Base-by-base conservation (phyloP, 2,888 invertebrate species). In the Erebia palarica region DNA sequence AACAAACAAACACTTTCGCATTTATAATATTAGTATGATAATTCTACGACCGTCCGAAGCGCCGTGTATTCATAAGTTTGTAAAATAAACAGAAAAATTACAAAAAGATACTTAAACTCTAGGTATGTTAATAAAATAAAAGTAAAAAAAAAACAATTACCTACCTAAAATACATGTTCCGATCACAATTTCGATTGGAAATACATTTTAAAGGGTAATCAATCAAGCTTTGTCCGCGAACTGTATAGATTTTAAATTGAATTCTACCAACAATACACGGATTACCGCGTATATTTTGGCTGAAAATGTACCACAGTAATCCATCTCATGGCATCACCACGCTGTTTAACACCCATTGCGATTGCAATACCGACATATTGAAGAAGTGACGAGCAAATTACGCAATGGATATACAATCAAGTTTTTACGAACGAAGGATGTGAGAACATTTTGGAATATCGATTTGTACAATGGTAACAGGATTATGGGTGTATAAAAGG, bases 211-310 rank as follows among this genome's bases (percentile, higher is more conserved):
- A 88, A 82, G 81, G 80, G 82, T 84, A 86, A 92, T 92, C 92
- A 90, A 92, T 92, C 92, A 91, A 80, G 90, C 90, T 91, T 89
- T 88, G 90, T 87, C 86, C 82, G 86, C 82, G 78, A 82, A 77
- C 79, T 85, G 86, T 83, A 87, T 89, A 85, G 88, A 89, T 91
- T 91, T 92, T 88, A 92, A 92, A 92, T 92, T 92, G 92, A 89
- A 92, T 91, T 83, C 83, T 83, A 86, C 86, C 87, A 87, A 92
- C 92, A 92, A 92, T 92, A 85, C 86, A 79, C 74, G 91, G 92
- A 90, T 92, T 92, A 92, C 84, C 82, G 77, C 77, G 83, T 78
- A 79, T 82, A 85, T 86, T 85, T 90, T 89, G 89, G 90, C 81
- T 76, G 79, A 74, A 81, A 71, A 79, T 79, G 83, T 84, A 87